Base-by-base conservation (phyloP, 2,113 vertebrate species). In the Brachyhypopomus occidentalis region DNA sequence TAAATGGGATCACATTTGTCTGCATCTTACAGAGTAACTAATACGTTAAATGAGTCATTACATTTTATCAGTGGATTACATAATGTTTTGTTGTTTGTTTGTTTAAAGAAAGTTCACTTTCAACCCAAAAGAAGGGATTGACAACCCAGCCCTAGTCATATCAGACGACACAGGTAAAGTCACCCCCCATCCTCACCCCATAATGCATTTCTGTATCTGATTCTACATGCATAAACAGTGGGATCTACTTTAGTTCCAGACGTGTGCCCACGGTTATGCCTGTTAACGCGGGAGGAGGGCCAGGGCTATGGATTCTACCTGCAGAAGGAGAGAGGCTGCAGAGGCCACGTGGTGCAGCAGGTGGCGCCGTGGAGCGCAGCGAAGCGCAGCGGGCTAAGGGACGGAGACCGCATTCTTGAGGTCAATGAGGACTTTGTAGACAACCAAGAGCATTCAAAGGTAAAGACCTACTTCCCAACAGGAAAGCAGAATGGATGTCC, bases 51-150 rank as follows among this genome's bases (percentile, higher is more conserved):
- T 45, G 41, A 45, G 5, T 45, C 41, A 45, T 45, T 30, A 30
- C 30, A 30, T 30, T 45, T 45, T 8, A 45, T 11, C 9, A 45
- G 41, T 52, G 8, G 12, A 14, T 14, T 52, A 52, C 7, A 52
- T 52, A 22, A n/a, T 41, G 38, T 4, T 30, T 41, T 25, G 9
- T 71, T 52, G 45, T 78, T 70, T 75, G 16, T 25, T 72, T 82
- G 45, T 38, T 89, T 89, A 38, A 90, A 96, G 94, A 88, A 98
- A 94, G 86, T 98, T 98, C 88, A 94, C 92, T 66, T 99, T 99
- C 90, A 95, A 98, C 86, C 95, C 97, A 41, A 97, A 95, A 89
- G 91, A 95, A 86, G 97, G 97, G 23, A 97, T 99, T 1, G 97
- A 99, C 89, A 99, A 99, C 86, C 97, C 97, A 78, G 96, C 92